These are phyloP conservation scores for Psix sp. DNA, from an alignment of 1,140 invertebrate species.

Conservation along the genomic window DNA sequence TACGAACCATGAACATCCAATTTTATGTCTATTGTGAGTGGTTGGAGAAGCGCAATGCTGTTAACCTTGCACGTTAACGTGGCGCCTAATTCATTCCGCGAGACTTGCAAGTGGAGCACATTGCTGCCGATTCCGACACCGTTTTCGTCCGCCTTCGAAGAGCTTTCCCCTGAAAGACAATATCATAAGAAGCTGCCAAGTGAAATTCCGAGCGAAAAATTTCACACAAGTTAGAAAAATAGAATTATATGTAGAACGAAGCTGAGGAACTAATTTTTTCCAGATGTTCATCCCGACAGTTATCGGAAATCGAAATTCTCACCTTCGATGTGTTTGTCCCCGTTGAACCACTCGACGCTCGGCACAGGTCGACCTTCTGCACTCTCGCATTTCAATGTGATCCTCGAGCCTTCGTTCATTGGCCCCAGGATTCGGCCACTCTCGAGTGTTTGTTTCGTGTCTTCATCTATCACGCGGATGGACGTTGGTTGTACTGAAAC, in stretches of 20 bases:
- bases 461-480: constrained; percentile 80
- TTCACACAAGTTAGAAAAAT: too few relatives aligned
- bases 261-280: constrained; percentile 8
- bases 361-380: constrained; percentile 87
- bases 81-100: constrained; percentile 85
- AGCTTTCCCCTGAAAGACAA: constrained; percentile 66
- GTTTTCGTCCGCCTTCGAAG: constrained; percentile 73
- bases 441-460: constrained; percentile 76
- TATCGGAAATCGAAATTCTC: constrained; percentile 69
- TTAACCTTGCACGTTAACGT: constrained; percentile 87
- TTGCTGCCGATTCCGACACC: constrained; percentile 82
- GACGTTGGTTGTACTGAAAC: constrained; percentile 84
- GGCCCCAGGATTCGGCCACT: constrained; percentile 82
- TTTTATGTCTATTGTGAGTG: constrained; percentile 82
- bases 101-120: constrained; percentile 82
- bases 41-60: constrained; percentile 83
- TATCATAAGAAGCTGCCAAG: constrained; percentile 15
- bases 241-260: neutral
- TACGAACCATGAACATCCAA: constrained; percentile 89
- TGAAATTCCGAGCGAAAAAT: too few relatives aligned
- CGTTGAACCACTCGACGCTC: constrained; percentile 86
- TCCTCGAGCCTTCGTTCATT: constrained; percentile 82
- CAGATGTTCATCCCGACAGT: neutral
- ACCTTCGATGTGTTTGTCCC: constrained; percentile 82
- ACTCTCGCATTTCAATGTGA: constrained; percentile 84